Evolutionary conservation across 2,113 vertebrate genomes (phyloP).

Genomic region (Carassius auratus): DNA sequence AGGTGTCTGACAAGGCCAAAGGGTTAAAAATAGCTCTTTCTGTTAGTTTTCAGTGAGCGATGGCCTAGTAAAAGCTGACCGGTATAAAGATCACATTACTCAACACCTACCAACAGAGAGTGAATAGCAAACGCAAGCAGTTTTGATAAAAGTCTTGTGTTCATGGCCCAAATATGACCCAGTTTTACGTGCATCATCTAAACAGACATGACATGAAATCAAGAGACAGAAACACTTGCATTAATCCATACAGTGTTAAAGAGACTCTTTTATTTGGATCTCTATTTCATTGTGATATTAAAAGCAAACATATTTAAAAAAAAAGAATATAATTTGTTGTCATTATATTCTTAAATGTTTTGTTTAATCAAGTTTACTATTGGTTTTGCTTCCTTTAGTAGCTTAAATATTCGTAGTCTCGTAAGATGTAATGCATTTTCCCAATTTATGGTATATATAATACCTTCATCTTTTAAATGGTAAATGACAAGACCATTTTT

Average conservation of each 20-base stretch:
- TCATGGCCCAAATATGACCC: neutral
- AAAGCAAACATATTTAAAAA: neutral
- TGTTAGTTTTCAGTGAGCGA: constrained; percentile 60
- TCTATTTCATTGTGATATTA: neutral
- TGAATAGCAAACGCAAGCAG: constrained; percentile 20
- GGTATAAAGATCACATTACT: constrained; percentile 61
- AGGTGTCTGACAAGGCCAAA: constrained; percentile 41
- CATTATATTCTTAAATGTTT: neutral
- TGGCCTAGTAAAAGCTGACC: constrained; percentile 42
- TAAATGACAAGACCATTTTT: neutral
- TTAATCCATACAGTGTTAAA: constrained; percentile 12
- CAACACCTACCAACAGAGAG: constrained; percentile 28
- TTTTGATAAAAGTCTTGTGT: neutral
- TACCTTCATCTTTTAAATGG: neutral
- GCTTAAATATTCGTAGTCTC: neutral
- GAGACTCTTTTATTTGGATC: neutral
- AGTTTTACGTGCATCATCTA: neutral
- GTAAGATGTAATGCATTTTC: neutral
- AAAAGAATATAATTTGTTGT: neutral
- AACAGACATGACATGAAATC: constrained; percentile 6
- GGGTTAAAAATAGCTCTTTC: constrained; percentile 61
- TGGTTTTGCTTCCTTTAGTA: neutral
- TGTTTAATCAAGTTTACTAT: neutral
- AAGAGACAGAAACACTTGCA: neutral
- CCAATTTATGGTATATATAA: neutral